Conservation (phyloP, 2,888 invertebrate genomes). For the Ochropleura leucogaster region DNA sequence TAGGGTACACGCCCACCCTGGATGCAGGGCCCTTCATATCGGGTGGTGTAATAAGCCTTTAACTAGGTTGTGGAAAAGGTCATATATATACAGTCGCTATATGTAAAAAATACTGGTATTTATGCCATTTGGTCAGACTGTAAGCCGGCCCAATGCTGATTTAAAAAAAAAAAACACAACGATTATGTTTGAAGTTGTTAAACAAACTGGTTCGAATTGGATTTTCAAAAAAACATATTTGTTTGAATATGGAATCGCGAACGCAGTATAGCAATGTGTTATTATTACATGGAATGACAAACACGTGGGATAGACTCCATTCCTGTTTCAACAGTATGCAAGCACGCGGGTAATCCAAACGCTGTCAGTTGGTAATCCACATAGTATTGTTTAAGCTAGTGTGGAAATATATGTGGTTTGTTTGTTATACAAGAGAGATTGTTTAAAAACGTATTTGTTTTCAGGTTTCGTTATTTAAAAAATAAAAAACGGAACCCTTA, state of each 20-base stretch:
- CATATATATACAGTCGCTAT: neutral
- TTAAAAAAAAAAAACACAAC: neutral
- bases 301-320: slow-evolving; percentile 31
- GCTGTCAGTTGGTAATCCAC: neutral
- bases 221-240: neutral
- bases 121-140: neutral
- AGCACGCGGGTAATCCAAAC: slow-evolving; percentile 26
- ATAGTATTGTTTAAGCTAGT: slow-evolving; percentile 19
- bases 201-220: neutral
- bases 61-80: neutral
- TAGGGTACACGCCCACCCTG: no score
- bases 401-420: neutral
- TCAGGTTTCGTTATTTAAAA: no score
- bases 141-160: neutral
- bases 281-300: slow-evolving; percentile 48
- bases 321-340: slow-evolving; percentile 18
- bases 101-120: neutral
- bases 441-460: neutral
- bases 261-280: slow-evolving; percentile 35
- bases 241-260: neutral
- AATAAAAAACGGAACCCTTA: no score
- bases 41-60: no score
- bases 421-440: neutral
- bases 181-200: neutral
- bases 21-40: no score